Base-by-base conservation (phyloP, 2,797 vertebrate genomes). In the Heliangelus exortis region DNA sequence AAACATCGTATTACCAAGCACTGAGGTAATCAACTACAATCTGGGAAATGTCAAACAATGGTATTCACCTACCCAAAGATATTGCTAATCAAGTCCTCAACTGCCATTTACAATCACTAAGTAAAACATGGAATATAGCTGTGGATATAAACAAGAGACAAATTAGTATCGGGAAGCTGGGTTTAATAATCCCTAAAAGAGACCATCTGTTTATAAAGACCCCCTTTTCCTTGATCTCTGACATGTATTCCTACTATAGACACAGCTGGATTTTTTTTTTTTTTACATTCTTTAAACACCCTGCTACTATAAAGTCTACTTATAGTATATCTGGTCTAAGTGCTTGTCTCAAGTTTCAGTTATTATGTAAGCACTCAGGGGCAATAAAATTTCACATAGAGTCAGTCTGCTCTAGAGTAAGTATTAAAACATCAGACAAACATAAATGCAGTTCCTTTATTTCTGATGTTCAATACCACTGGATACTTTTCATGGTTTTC, bases 1-100 rank as follows among this genome's bases (percentile, higher is more conserved):
- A 97, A 93, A 25, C 89, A 92, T 43, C 93, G 45, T 91, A 95
- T 96, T 94, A 89, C 74, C 82, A 94, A 97, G 75, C 3, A 16
- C 72, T 95, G 95, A 90, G 85, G 82, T 68, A 95, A 96, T 97
- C 95, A 96, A 47, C 95, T 94, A 90, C 81, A 95, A 89, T 96
- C 96, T 97, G 95, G 96, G 90, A 97, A 97, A 97, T 92, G 97
- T 96, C 97, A 97, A 93, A 97, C 96, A 97, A 94, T 92, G 87
- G 87, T 81, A 94, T 92, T 88, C 87, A 57, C 96, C 93, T 83
- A 96, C 86, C 41, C 92, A 95, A 96, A 95, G 89, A 89, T 80
- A 93, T 72, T 90, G 85, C 90, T 96, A 86, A 87, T 94, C 97
- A 95, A 95, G 88, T 94, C 81, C 95, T 97, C 92, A 92, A 93